Evolutionary conservation across 2,797 vertebrate genomes (phyloP), one percentile per base, ranked within the genome.

Genomic region (Catamblyrhynchus diadema): DNA sequence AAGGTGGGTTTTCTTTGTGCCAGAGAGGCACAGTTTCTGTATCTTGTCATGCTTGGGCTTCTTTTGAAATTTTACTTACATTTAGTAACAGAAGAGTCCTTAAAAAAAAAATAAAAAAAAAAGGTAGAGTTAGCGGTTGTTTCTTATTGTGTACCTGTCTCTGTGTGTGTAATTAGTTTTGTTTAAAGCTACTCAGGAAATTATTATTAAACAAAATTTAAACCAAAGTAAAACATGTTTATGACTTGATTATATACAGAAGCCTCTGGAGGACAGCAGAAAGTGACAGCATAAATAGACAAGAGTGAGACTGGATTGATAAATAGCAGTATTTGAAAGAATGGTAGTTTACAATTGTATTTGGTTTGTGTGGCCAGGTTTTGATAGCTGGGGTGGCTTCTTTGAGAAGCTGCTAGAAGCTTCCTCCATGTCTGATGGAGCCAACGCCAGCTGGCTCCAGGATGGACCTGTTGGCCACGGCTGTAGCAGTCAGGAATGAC

Each of bases 221-320:
- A 66, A 91, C 53, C 37, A 90, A 85, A 88, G 27, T 39, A 71
- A 89, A 89, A 82, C 30, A 50, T 27, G 8, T 71, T 82, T 91
- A 39, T 81, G 50, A 17, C 61, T 89, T 89, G 32, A 71, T 94
- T 92, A 72, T 80, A n/a, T 71, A 57, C 65, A 82, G 59, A 87
- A 65, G 28, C 19, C 41, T 84, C 54, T 88, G 82, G 32, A 91
- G 25, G 33, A 59, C 35, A 75, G 57, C 27, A 93, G 61, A 85
- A 95, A 82, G 75, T 94, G 84, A 20, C 54, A 93, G 61, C 89
- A 89, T 78, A 96, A 97, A 91, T 81, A 94, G 65, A 89, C 75
- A 97, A 61, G 78, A 78, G 59, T n/a, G 32, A 65, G 53, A 59
- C 45, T 44, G 35, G 48, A 54, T 72, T 91, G 75, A 77, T 80